phyloP scores from a whole-genome alignment of 2,888 invertebrate species.

The Polymixis flavicincta region DNA sequence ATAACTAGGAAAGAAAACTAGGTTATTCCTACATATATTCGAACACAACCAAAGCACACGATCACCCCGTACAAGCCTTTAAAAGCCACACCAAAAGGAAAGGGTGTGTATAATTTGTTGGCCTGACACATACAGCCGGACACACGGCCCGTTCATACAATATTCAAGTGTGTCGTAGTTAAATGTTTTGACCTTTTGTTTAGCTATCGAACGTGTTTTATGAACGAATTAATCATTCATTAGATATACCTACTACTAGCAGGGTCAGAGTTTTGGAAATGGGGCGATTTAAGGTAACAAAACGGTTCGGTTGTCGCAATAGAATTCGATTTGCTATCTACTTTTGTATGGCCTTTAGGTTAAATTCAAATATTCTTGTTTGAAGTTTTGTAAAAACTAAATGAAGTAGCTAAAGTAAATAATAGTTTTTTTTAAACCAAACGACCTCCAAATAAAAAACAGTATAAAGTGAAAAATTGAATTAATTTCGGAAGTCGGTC shows the following conservation, averaged over 20 bases:
- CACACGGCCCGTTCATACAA: constrained; percentile 33
- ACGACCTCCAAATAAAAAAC: too few relatives aligned
- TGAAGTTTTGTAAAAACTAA: too few relatives aligned
- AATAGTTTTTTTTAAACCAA: too few relatives aligned
- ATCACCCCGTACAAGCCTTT: constrained; percentile 10
- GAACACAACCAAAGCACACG: neutral
- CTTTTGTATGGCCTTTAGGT: neutral
- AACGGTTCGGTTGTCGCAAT: neutral
- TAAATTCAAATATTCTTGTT: neutral
- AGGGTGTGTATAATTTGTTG: constrained; percentile 38
- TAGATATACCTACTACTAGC: neutral
- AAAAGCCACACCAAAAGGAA: constrained; percentile 36
- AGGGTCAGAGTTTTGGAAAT: constrained; percentile 1
- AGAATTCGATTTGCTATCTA: neutral
- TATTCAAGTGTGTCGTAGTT: constrained; percentile 36
- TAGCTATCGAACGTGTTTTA: constrained; percentile 24
- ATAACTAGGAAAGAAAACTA: neutral
- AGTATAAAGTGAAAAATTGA: too few relatives aligned
- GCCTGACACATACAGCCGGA: constrained; percentile 26
- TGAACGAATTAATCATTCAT: constrained; percentile 31
- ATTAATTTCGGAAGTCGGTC: too few relatives aligned
- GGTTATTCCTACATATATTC: neutral
- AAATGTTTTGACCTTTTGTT: constrained; percentile 44
- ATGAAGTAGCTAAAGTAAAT: too few relatives aligned
- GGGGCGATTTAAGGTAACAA: too few relatives aligned